Evolutionary conservation across 2,113 vertebrate genomes (phyloP).

Genomic region (Aptenodytes patagonicus): DNA sequence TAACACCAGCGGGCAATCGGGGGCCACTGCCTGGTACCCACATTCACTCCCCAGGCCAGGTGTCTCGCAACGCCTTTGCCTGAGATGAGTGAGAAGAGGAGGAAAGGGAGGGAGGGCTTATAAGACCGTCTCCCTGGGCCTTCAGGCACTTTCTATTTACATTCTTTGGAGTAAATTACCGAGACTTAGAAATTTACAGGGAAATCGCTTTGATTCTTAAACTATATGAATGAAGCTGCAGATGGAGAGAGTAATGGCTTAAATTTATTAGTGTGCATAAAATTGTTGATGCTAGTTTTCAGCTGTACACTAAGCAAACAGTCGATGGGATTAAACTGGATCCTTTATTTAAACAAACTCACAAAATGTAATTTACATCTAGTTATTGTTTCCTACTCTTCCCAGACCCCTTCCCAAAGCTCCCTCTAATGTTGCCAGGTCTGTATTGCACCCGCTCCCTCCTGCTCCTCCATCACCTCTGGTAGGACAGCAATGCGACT

Average conservation of each 20-base stretch:
- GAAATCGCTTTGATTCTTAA: slow-evolving; percentile 61
- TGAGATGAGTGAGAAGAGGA: not conserved
- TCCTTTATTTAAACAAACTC: slow-evolving; percentile 59
- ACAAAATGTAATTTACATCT: slow-evolving; percentile 54
- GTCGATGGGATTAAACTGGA: slow-evolving; percentile 48
- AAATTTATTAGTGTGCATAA: slow-evolving; percentile 63
- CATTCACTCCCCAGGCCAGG: rapidly evolving
- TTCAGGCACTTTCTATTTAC: slow-evolving; percentile 52
- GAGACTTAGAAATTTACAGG: slow-evolving; percentile 35
- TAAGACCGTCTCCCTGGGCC: not conserved
- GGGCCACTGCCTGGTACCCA: not conserved
- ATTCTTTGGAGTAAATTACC: slow-evolving; percentile 48
- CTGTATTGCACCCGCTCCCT: slow-evolving; percentile 5
- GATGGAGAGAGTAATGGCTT: slow-evolving; percentile 68
- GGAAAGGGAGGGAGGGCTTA: not conserved
- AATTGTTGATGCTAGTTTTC: slow-evolving; percentile 67
- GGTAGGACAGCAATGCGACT: not conserved
- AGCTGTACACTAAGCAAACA: slow-evolving; percentile 53
- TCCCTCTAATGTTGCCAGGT: slow-evolving; percentile 57
- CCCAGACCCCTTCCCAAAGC: slow-evolving; percentile 47
- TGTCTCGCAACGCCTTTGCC: not conserved
- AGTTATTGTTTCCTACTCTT: slow-evolving; percentile 10
- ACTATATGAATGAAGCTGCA: slow-evolving; percentile 61
- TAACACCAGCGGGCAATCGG: not conserved
- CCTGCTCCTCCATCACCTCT: not conserved